Evolutionary conservation across 2,113 vertebrate species (phyloP).

Genomic region (Tragulus kanchil): DNA sequence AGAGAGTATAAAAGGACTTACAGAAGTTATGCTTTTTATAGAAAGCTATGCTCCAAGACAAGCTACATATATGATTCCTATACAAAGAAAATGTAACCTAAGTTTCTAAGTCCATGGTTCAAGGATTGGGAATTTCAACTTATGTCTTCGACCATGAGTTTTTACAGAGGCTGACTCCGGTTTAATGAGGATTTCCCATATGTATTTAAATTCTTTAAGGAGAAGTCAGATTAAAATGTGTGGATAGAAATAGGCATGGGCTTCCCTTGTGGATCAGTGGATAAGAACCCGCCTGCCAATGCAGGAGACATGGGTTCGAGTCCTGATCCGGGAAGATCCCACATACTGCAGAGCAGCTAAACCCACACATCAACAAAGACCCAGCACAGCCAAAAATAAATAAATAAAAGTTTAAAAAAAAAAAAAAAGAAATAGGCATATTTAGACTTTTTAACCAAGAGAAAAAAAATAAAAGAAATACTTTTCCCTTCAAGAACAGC

Average conservation of each 20-base stretch:
- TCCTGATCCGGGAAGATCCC: too few species aligned
- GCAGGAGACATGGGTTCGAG: too few species aligned
- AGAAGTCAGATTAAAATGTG: constrained; percentile 21
- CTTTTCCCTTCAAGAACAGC: neutral
- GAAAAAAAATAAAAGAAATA: neutral
- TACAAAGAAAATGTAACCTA: neutral
- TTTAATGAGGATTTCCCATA: neutral
- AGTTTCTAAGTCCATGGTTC: neutral
- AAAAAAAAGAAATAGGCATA: constrained; percentile 7
- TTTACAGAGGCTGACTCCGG: neutral
- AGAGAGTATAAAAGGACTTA: neutral
- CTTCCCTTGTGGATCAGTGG: too few species aligned
- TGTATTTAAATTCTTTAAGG: neutral
- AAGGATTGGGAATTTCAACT: neutral
- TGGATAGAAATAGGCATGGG: neutral
- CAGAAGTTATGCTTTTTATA: too few species aligned
- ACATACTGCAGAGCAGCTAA: too few species aligned
- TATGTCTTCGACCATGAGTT: neutral
- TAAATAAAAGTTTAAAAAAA: too few species aligned
- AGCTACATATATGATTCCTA: neutral
- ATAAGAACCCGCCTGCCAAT: too few species aligned
- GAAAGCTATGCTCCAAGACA: neutral
- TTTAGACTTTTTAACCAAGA: constrained; percentile 19
- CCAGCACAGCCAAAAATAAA: too few species aligned
- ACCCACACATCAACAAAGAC: too few species aligned